phyloP scores from a whole-genome alignment of 2,113 vertebrate genomes.

The Zosterops pallidus region DNA sequence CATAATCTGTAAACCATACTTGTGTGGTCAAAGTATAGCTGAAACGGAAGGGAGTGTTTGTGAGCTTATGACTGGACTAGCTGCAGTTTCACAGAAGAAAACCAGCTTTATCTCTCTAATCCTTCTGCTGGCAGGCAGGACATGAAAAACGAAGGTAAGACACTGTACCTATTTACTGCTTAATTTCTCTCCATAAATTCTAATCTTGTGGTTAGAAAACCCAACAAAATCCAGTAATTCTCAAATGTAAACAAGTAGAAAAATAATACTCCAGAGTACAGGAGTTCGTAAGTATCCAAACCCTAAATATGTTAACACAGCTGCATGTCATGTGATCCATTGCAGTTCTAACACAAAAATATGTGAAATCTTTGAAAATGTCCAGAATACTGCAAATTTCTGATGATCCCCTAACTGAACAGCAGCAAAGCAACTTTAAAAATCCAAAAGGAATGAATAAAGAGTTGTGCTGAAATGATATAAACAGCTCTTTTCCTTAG shows the following conservation, averaged over 20 bases:
- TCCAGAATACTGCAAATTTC: constrained; percentile 1
- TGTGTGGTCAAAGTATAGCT: constrained; percentile 42
- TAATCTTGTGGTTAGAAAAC: constrained; percentile 35
- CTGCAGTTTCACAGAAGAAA: constrained; percentile 52
- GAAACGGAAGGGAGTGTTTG: constrained; percentile 2
- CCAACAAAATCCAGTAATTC: constrained; percentile 3
- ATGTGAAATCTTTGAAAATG: constrained; percentile 12
- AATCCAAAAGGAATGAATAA: constrained; percentile 3
- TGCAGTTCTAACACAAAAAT: constrained; percentile 25
- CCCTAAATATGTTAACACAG: constrained; percentile 46
- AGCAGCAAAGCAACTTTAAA: not conserved
- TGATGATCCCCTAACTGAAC: not conserved
- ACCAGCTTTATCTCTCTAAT: constrained; percentile 57
- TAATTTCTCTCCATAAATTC: constrained; percentile 22
- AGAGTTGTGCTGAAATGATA: not conserved
- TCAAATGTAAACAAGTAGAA: constrained; percentile 47
- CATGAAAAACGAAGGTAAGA: constrained; percentile 32
- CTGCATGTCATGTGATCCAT: constrained; percentile 21
- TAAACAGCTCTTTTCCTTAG: not conserved
- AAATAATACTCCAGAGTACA: constrained; percentile 26
- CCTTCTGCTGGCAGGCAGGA: constrained; percentile 38
- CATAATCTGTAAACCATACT: constrained; percentile 40
- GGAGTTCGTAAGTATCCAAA: constrained; percentile 16
- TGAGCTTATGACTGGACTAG: not conserved
- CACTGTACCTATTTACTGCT: constrained; percentile 58